Percentiles rank a stretch among this genome's conserved stretches.
phyloP scores from a whole-genome alignment of 2,113 vertebrate genomes.

The Rhipidura dahli region DNA sequence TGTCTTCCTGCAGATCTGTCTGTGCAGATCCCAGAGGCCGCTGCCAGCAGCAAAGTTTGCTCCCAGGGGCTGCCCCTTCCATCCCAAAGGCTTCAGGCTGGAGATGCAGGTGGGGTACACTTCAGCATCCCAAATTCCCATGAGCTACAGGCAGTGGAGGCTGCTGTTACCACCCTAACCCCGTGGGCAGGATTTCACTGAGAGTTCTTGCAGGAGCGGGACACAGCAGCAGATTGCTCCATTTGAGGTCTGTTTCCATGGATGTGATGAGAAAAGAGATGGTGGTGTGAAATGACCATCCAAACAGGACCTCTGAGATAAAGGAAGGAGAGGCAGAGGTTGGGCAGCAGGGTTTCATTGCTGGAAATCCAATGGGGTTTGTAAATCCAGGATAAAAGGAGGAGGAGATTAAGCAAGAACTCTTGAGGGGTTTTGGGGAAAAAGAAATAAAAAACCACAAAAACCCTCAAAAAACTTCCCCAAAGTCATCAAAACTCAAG shows the following conservation, averaged over 20 bases:
- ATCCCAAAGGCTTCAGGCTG: not conserved
- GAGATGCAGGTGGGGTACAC: not conserved
- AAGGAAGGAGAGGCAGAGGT: not conserved
- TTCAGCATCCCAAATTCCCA: not conserved
- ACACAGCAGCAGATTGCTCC: not conserved
- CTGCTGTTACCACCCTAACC: not conserved
- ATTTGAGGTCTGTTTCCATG: not conserved
- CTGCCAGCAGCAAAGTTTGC: not conserved
- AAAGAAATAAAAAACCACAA: not conserved
- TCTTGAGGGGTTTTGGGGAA: not conserved
- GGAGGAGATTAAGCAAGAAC: not conserved
- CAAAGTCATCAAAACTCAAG: too few species aligned
- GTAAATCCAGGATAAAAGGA: not conserved
- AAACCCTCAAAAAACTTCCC: not conserved
- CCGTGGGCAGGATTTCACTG: not conserved
- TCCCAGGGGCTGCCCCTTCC: not conserved
- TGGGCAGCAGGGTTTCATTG: not conserved
- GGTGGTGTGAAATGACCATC: not conserved
- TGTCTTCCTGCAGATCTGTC: not conserved
- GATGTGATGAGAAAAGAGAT: not conserved
- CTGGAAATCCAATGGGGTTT: not conserved
- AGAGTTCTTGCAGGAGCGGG: not conserved
- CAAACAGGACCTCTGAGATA: not conserved
- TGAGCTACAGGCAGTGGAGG: fast-evolving
- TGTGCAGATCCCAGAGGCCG: not conserved